Evolutionary conservation across 2,888 invertebrate species (phyloP).

Genomic region (Crepidodera aurea): DNA sequence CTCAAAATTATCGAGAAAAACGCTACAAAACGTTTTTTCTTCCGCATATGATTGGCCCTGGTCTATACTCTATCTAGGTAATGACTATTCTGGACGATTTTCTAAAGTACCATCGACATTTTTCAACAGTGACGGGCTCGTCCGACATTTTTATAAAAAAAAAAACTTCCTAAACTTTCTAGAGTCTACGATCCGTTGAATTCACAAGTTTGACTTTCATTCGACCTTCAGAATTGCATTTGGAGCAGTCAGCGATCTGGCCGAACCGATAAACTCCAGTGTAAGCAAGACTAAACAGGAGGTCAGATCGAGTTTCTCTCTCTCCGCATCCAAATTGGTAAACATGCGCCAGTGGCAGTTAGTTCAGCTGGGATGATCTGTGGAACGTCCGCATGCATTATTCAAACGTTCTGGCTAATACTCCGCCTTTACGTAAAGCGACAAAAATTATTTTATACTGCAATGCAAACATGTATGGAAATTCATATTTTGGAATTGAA

Average conservation of each 20-base stretch:
- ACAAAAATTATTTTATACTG: too few relatives aligned
- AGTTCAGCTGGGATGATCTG: slow-evolving; percentile 16
- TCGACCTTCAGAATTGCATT: slow-evolving; percentile 24
- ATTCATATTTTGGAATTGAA: too few relatives aligned
- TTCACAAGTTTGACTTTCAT: slow-evolving; percentile 17
- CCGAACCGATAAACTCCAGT: not conserved
- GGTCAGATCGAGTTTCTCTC: slow-evolving; percentile 1
- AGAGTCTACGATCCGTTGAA: not conserved
- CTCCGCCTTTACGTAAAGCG: not conserved
- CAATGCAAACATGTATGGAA: too few relatives aligned
- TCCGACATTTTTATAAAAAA: too few relatives aligned
- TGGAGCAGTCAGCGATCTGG: slow-evolving; percentile 4
- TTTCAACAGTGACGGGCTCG: too few relatives aligned
- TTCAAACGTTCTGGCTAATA: slow-evolving; percentile 15
- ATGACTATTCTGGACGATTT: too few relatives aligned
- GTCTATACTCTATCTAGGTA: too few relatives aligned
- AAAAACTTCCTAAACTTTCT: too few relatives aligned
- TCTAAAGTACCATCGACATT: too few relatives aligned
- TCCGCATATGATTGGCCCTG: too few relatives aligned
- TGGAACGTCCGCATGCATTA: slow-evolving; percentile 23
- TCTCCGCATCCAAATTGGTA: slow-evolving; percentile 6
- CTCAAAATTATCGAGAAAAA: too few relatives aligned
- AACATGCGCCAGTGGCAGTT: slow-evolving; percentile 22
- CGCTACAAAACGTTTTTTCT: too few relatives aligned
- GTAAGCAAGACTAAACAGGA: slow-evolving; percentile 5